Base-by-base conservation (phyloP, 2,113 vertebrate species). In the Tautogolabrus adspersus region DNA sequence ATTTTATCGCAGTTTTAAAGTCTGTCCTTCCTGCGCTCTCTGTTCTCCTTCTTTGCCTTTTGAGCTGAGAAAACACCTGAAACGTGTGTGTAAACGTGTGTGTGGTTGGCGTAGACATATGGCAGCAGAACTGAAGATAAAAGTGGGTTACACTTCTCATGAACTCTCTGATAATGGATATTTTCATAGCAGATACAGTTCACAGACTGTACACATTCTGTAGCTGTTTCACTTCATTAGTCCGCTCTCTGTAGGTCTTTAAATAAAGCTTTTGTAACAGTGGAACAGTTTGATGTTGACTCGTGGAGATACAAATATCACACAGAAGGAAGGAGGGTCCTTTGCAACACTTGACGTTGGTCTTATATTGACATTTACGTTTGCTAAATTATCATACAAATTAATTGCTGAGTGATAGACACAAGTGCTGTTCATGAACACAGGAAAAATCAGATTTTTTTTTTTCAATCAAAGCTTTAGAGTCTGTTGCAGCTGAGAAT, bases 141-240 rank as follows among this genome's bases (percentile, higher is more conserved):
- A 83, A 68, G 19, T 47, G 34, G 9, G 10, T 66, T 60, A 69
- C 55, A 72, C 68, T 63, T 47, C 9, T 23, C 6, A 10, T 76
- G 84, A 90, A 84, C 81, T 85, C 61, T 49, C 13, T 23, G 22
- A 75, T 51, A 72, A 62, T 58, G 56, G 6, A 26, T 19, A 15
- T 22, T 54, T 72, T 60, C 2, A 42, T 10, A 22, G 16, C 23
- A 66, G 26, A 23, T 11, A 11, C 34, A 19, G 52, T 18, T 8
- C 22, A 23, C 19, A 26, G 3, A 10, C 9, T 11, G 57, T 26
- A 37, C 21, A 46, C 18, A 11, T 1, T 2, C 44, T 38, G 9
- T 34, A 19, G 44, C 30, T 47, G 59, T 55, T 19, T 57, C 10
- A 12, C 1, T 7, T 68, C 13, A 57, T 56, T 47, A 34, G 0